Evolutionary conservation across 92 coral and sea anemone species (phyloP).

Genomic region (Phenganax stokvisi): DNA sequence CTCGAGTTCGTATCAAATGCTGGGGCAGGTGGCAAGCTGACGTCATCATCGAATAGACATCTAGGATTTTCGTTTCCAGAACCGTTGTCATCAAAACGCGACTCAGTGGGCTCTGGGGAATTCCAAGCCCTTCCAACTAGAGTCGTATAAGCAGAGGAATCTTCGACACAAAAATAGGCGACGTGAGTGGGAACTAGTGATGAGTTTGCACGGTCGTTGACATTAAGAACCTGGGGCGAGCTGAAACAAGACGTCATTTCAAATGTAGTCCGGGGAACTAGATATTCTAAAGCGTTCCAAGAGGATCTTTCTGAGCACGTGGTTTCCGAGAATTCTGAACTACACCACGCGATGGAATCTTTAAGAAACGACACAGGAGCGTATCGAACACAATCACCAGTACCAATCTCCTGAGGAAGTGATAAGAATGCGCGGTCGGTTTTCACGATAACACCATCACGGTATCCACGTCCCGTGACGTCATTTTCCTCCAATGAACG

Average conservation of each 20-base stretch:
- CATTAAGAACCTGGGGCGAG: constrained; percentile 72
- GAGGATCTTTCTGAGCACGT: constrained; percentile 63
- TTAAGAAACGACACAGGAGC: constrained; percentile 72
- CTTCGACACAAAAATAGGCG: constrained; percentile 64
- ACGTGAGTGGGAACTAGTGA: constrained; percentile 59
- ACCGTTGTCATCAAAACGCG: neutral
- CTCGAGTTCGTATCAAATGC: constrained; percentile 55
- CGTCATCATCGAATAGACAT: constrained; percentile 76
- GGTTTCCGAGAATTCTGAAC: constrained; percentile 58
- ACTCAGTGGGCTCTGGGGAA: neutral
- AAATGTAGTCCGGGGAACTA: constrained; percentile 56
- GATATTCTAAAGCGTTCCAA: constrained; percentile 71
- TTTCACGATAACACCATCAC: constrained; percentile 63
- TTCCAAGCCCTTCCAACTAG: constrained; percentile 23
- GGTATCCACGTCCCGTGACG: constrained; percentile 53
- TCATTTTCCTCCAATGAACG: constrained; percentile 39
- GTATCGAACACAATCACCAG: constrained; percentile 68
- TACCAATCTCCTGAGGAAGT: constrained; percentile 65
- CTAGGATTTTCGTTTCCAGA: constrained; percentile 32
- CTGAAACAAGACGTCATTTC: constrained; percentile 56
- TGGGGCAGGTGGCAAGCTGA: constrained; percentile 75
- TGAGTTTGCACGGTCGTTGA: constrained; percentile 57
- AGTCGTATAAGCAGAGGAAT: constrained; percentile 29
- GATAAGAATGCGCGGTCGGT: constrained; percentile 73
- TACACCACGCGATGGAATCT: constrained; percentile 62